Conservation (phyloP, 2,888 invertebrate species). For the Salticus scenicus region DNA sequence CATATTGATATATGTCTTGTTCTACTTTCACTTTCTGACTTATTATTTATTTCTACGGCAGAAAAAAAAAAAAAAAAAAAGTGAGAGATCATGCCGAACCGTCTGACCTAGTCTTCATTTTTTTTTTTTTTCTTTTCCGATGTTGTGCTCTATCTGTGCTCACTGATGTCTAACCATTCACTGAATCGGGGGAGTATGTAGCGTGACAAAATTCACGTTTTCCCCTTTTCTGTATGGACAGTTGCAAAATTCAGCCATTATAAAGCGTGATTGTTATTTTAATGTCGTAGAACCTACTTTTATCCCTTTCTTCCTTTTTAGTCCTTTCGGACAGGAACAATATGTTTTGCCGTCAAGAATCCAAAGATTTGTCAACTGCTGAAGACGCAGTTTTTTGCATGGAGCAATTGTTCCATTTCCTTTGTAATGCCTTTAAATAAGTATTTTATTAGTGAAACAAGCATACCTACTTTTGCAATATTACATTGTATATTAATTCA, state of each 20-base stretch:
- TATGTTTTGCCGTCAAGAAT: too few relatives aligned
- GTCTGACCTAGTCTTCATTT: background rate
- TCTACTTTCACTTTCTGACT: slow-evolving; percentile 17
- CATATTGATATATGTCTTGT: background rate
- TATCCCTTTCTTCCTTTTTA: too few relatives aligned
- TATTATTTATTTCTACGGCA: background rate
- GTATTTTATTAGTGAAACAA: too few relatives aligned
- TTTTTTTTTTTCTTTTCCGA: background rate
- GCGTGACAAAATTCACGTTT: slow-evolving; percentile 12
- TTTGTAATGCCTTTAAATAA: too few relatives aligned
- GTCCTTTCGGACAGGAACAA: too few relatives aligned
- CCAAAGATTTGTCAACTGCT: too few relatives aligned
- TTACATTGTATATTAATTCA: too few relatives aligned
- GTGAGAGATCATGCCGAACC: slow-evolving; percentile 1
- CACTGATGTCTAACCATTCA: background rate
- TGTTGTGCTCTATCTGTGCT: slow-evolving; percentile 1
- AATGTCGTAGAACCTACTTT: too few relatives aligned
- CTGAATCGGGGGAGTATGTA: background rate
- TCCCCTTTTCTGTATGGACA: background rate
- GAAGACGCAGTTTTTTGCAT: too few relatives aligned
- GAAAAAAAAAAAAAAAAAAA: too few relatives aligned
- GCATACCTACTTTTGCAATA: too few relatives aligned
- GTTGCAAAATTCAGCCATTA: background rate
- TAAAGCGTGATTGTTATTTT: background rate
- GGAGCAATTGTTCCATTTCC: too few relatives aligned